A percentile compares a stretch with the other conserved stretches of the same genome.
These are phyloP conservation scores for Athene noctua DNA, from an alignment of 2,113 vertebrate genomes.

Conservation along the genomic window DNA sequence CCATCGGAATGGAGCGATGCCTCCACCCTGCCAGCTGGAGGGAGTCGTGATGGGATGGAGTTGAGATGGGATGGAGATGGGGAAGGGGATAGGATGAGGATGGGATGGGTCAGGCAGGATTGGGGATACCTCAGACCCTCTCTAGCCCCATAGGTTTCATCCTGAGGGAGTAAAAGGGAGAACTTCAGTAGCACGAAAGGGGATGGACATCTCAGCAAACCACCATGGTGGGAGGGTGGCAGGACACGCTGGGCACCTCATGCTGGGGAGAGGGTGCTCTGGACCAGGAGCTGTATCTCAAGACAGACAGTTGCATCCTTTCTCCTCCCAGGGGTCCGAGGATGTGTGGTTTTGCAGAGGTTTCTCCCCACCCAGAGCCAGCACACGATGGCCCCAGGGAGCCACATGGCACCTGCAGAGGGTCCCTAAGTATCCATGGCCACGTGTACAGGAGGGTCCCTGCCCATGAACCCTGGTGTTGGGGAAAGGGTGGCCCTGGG, in stretches of 20 bases:
- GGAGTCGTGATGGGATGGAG: not conserved
- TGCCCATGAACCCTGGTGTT: not conserved
- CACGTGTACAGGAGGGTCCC: not conserved
- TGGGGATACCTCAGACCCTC: not conserved
- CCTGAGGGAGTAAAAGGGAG: not conserved
- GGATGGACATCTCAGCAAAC: not conserved
- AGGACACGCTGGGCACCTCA: not conserved
- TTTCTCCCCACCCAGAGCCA: not conserved
- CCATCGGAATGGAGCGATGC: not conserved
- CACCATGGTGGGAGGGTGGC: not conserved
- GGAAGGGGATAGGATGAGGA: not conserved
- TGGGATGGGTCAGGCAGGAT: not conserved
- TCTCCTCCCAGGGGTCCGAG: not conserved
- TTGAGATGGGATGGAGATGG: not conserved
- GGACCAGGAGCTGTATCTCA: not conserved
- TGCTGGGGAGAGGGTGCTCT: not conserved
- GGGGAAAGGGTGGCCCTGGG: not conserved
- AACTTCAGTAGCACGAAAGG: not conserved
- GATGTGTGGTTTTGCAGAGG: not conserved
- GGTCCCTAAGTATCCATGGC: accelerated
- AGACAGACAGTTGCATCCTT: not conserved
- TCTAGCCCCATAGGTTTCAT: not conserved
- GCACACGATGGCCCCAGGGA: accelerated
- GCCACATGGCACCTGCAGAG: not conserved
- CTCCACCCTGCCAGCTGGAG: not conserved